Evolutionary conservation across 1,140 invertebrate genomes (phyloP), one percentile per base, ranked within the genome.

Genomic region (Atta cephalotes): DNA sequence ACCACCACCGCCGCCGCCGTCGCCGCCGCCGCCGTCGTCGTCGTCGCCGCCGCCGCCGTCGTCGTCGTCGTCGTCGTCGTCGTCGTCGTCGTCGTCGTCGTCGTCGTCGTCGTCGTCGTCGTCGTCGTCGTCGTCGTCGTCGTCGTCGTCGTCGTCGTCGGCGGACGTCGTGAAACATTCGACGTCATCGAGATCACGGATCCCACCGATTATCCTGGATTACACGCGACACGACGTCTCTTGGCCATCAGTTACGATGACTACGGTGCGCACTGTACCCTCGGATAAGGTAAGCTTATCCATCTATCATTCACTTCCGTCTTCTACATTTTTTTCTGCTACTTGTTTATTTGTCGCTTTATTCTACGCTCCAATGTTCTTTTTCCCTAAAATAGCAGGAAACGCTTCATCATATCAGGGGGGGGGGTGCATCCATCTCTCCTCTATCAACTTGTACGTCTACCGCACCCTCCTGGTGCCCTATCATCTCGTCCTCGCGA

Each of bases 261-360:
- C 91, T 93, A 94, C 94, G 65, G 78, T 81, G 90, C 92, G 94
- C 90, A 93, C 93, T 87, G 94, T 95, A 89, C 94, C 94, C 80
- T 94, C 94, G 81, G 94, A 95, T 89, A 95, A 95, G 92, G 94
- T 95, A 78, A 93, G 94, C 78, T 0, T 31, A 31, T 31, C 28
- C 28, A 35, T 76, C 7, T 58, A 4, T 58, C 56, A n/a, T 58
- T 58, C 56, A 21, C 49, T 51, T 16, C 1, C 1, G 2, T 51
- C 4, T 51, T 0, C 14, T 51, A 21, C 6, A 51, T 70, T 39
- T 31, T 39, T 31, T 6, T 62, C 39, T 14, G 0, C 49, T 51
- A 45, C 35, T 39, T 35, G 31, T 35, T 45, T 45, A 10, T 45
- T 45, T 45, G 39, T 45, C 31, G 31, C 39, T 45, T 45, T 45